Conservation (phyloP, 2,888 invertebrate genomes). For the Octodonta nipae region DNA sequence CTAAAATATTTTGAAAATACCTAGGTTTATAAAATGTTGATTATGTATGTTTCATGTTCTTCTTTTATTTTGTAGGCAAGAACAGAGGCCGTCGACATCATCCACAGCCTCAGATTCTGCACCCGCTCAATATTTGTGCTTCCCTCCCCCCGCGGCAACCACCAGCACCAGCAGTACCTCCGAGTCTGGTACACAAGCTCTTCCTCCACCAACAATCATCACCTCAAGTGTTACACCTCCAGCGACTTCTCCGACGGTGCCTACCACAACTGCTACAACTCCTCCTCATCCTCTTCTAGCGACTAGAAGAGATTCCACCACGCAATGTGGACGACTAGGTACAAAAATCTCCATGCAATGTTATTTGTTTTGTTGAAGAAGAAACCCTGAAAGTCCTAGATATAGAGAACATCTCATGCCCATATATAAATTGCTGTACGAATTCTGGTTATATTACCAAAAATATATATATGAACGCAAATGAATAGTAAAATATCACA, state of each 20-base stretch:
- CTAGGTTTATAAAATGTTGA: background rate
- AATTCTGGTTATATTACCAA: no score
- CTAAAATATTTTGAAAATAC: no score
- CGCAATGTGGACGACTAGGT: slow-evolving; percentile 59
- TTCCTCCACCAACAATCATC: slow-evolving; percentile 64
- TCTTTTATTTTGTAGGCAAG: slow-evolving; percentile 31
- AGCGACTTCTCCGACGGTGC: slow-evolving; percentile 53
- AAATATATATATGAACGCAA: no score
- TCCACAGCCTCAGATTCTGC: slow-evolving; percentile 62
- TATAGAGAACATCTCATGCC: no score
- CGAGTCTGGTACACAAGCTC: slow-evolving; percentile 49
- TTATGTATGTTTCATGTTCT: background rate
- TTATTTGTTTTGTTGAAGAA: no score
- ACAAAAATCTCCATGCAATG: no score
- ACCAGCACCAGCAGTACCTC: slow-evolving; percentile 15
- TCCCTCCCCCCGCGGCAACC: slow-evolving; percentile 11
- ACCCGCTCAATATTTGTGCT: slow-evolving; percentile 29
- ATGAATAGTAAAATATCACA: no score
- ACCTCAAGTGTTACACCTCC: slow-evolving; percentile 75
- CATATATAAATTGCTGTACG: no score
- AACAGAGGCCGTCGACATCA: slow-evolving; percentile 57
- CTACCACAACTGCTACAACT: slow-evolving; percentile 36
- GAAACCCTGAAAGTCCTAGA: no score
- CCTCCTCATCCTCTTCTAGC: slow-evolving; percentile 40
- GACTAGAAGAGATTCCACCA: slow-evolving; percentile 66